These are phyloP conservation scores for Pseudotriccus pelzelni DNA, from an alignment of 2,797 vertebrate species.

Conservation along the genomic window DNA sequence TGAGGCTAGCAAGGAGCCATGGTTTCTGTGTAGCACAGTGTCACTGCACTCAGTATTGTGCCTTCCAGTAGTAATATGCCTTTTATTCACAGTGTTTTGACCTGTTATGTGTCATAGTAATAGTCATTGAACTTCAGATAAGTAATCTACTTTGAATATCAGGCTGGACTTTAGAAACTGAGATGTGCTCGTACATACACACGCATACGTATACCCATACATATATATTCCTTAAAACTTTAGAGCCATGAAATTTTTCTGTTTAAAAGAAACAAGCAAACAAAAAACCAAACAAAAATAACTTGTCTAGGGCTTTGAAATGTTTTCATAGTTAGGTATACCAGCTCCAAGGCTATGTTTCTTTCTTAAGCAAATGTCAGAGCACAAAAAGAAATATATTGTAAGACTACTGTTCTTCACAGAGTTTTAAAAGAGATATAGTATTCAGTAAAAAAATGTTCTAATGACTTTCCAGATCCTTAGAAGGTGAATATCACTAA, in stretches of 20 bases:
- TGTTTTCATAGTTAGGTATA: neutral
- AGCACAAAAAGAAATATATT: neutral
- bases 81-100: neutral
- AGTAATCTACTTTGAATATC: neutral
- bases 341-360: neutral
- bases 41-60: neutral
- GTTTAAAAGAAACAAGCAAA: neutral
- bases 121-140: neutral
- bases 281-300: accelerated
- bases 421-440: neutral
- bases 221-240: neutral
- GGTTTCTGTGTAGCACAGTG: neutral
- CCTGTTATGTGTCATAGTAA: neutral
- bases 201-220: accelerated
- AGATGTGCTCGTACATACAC: neutral
- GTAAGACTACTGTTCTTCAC: neutral
- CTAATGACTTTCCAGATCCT: neutral
- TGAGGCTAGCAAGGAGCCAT: neutral
- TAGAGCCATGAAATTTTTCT: neutral
- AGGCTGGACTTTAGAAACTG: neutral
- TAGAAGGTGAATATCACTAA: neutral
- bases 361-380: neutral
- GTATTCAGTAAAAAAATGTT: neutral
- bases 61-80: neutral
- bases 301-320: neutral